Evolutionary conservation across 2,888 invertebrate species (phyloP).

Genomic region (Reticulitermes lucifugus): DNA sequence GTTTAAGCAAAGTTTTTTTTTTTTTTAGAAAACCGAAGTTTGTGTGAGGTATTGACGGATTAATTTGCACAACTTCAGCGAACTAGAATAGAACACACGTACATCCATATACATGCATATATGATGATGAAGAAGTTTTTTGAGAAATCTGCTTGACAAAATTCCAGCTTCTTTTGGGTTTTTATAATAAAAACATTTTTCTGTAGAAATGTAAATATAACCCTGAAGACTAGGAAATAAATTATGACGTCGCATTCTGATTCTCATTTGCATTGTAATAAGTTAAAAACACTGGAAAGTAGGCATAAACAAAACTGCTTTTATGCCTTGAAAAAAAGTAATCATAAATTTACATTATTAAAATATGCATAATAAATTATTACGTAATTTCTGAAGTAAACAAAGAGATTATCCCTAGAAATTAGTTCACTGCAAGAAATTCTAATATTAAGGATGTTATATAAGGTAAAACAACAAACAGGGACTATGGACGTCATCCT

Average conservation of each 20-base stretch:
- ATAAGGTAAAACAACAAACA: background rate
- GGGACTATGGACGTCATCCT: background rate
- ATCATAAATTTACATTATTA: conserved; percentile 16
- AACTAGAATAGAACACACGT: too few species aligned
- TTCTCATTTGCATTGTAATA: conserved; percentile 23
- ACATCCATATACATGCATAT: too few species aligned
- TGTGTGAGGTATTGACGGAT: too few species aligned
- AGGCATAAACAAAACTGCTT: background rate
- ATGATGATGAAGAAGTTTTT: too few species aligned
- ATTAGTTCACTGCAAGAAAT: background rate
- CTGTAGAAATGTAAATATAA: background rate
- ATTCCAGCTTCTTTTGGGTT: too few species aligned
- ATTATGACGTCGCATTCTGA: background rate
- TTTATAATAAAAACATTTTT: background rate
- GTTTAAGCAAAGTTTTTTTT: too few species aligned
- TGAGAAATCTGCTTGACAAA: too few species aligned
- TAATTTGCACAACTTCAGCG: too few species aligned
- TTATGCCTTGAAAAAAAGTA: background rate
- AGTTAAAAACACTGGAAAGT: background rate
- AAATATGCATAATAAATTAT: background rate
- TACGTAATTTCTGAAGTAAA: conserved; percentile 4
- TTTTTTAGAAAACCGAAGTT: too few species aligned
- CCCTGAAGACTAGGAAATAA: background rate
- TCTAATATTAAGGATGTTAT: background rate
- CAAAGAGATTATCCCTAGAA: background rate